These are phyloP conservation scores for Agonopterix arenella DNA, from an alignment of 2,888 invertebrate species.

Conservation along the genomic window DNA sequence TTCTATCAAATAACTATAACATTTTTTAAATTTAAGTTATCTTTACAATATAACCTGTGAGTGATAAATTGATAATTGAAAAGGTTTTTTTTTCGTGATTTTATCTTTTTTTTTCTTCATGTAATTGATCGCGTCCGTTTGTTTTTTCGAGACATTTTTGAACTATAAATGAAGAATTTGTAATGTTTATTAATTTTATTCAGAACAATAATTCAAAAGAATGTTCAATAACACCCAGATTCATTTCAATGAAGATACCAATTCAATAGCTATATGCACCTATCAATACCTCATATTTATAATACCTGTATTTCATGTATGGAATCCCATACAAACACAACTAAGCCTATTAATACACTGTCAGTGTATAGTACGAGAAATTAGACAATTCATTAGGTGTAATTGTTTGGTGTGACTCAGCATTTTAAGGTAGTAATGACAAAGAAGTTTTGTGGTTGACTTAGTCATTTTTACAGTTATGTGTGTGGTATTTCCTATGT, in stretches of 20 bases:
- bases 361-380: conserved; percentile 46
- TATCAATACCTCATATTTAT: conserved; percentile 14
- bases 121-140: too few species aligned
- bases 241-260: conserved; percentile 2
- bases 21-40: too few species aligned
- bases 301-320: conserved; percentile 20
- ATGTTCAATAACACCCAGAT: too few species aligned
- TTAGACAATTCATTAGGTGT: conserved; percentile 70
- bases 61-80: too few species aligned
- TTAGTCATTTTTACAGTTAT: conserved; percentile 7
- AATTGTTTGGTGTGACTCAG: conserved; percentile 66
- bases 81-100: too few species aligned
- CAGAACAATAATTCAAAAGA: too few species aligned
- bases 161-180: too few species aligned
- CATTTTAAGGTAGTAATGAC: conserved; percentile 26
- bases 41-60: too few species aligned
- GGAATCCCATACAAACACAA: conserved; percentile 23
- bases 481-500: conserved; percentile 28
- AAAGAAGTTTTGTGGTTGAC: conserved; percentile 9
- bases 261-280: conserved; percentile 14
- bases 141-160: too few species aligned
- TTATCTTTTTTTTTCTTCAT: too few species aligned
- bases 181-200: too few species aligned
- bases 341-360: conserved; percentile 46
- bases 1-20: too few species aligned